These are phyloP conservation scores for Trissolcus basalis DNA, from an alignment of 1,140 invertebrate species.

Conservation along the genomic window DNA sequence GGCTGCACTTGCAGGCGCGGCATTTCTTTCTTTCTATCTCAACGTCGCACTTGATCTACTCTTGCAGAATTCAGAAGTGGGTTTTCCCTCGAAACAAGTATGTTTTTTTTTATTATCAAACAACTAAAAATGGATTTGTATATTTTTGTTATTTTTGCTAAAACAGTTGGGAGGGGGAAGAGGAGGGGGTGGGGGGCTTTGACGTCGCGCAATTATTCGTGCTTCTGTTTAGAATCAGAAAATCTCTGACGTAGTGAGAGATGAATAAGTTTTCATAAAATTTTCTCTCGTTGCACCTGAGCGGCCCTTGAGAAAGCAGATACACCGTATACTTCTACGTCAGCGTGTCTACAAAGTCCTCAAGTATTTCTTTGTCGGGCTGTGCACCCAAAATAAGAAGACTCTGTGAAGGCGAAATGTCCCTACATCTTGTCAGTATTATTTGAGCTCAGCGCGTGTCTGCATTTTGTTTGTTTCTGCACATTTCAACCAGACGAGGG, in stretches of 20 bases:
- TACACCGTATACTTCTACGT: constrained; percentile 21
- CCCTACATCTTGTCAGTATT: constrained; percentile 59
- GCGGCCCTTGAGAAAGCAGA: constrained; percentile 25
- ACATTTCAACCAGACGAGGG: constrained; percentile 26
- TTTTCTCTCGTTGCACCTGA: constrained; percentile 8
- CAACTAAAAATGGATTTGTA: too few species aligned
- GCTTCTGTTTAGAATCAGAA: too few species aligned
- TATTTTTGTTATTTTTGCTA: too few species aligned
- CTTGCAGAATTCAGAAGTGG: constrained; percentile 2
- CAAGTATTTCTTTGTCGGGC: constrained; percentile 57
- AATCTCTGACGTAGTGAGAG: not conserved
- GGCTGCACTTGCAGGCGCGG: constrained; percentile 3
- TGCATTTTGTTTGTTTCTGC: constrained; percentile 40
- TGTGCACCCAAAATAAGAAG: constrained; percentile 37
- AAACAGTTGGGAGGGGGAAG: too few species aligned
- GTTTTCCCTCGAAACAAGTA: not conserved
- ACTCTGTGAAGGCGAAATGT: constrained; percentile 49
- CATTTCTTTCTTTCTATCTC: constrained; percentile 20
- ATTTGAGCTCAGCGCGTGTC: constrained; percentile 63
- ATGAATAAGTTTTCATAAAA: constrained; percentile 3
- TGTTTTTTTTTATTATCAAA: not conserved
- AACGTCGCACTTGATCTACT: constrained; percentile 14
- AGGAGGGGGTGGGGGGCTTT: too few species aligned
- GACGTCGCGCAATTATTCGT: too few species aligned
- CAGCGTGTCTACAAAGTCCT: constrained; percentile 30